phyloP scores from a whole-genome alignment of 1,140 invertebrate species.

The Rhopalosiphum padi region DNA sequence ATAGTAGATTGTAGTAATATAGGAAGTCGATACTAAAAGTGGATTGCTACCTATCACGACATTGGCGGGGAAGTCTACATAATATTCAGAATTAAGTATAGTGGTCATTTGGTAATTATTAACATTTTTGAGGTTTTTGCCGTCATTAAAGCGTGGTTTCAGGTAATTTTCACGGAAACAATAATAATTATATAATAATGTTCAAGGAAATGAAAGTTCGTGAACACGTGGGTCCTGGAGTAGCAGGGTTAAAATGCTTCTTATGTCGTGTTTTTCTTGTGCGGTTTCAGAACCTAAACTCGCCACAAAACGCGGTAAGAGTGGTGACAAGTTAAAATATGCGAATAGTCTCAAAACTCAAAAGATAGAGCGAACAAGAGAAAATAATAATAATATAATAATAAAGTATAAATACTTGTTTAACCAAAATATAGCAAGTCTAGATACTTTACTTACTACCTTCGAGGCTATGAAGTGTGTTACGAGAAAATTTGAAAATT shows the following conservation, averaged over 20 bases:
- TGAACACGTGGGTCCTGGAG: neutral
- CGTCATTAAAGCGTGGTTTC: neutral
- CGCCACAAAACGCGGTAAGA: neutral
- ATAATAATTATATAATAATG: conserved; percentile 28
- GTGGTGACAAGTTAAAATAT: neutral
- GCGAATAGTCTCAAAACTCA: neutral
- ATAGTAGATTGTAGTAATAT: neutral
- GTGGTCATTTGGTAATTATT: neutral
- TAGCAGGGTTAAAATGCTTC: neutral
- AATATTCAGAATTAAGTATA: too few species aligned
- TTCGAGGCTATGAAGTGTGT: neutral
- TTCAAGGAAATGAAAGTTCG: neutral
- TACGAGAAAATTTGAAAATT: neutral
- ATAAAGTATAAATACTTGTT: neutral
- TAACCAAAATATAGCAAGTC: neutral
- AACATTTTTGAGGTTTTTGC: neutral
- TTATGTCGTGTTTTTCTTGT: neutral
- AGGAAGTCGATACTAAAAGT: neutral
- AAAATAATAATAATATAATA: neutral
- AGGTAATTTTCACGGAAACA: neutral
- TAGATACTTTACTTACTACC: neutral
- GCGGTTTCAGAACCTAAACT: neutral
- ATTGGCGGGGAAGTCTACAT: neutral
- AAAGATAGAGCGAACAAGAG: neutral
- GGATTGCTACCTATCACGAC: neutral